phyloP scores from a whole-genome alignment of 2,113 vertebrate species.

The Vulpes vulpes region DNA sequence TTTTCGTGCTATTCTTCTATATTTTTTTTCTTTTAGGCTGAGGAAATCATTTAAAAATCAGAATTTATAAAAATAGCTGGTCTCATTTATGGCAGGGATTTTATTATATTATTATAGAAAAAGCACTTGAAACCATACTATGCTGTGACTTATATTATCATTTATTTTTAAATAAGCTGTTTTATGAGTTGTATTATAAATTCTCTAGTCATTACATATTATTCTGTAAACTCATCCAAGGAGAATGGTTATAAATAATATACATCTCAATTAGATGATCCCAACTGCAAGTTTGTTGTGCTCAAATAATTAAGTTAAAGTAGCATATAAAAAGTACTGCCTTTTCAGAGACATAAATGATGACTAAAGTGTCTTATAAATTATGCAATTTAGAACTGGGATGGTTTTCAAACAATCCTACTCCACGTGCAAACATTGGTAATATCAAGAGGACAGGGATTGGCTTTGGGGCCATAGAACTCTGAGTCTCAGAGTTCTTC shows the following conservation, averaged over 20 bases:
- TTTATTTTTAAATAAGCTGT: background rate
- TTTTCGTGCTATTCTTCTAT: background rate
- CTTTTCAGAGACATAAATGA: background rate
- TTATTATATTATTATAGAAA: background rate
- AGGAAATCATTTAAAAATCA: background rate
- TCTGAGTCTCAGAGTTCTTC: background rate
- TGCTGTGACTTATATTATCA: background rate
- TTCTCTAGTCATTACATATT: background rate
- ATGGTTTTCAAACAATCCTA: background rate
- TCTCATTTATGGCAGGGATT: background rate
- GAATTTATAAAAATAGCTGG: background rate
- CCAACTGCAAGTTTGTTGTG: background rate
- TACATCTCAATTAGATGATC: background rate
- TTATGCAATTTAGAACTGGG: background rate
- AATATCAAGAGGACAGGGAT: background rate
- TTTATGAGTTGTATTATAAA: background rate
- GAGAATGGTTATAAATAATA: background rate
- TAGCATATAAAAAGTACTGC: background rate
- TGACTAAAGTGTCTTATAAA: background rate
- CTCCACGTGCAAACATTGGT: background rate
- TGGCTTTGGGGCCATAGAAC: background rate
- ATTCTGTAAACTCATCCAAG: background rate
- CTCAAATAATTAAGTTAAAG: slow-evolving; percentile 36
- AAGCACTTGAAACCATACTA: background rate
- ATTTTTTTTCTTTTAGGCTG: background rate